Percentiles rank a stretch among this genome's conserved stretches.
Conservation (phyloP, 2,888 invertebrate species). For the Aquatica leii region DNA sequence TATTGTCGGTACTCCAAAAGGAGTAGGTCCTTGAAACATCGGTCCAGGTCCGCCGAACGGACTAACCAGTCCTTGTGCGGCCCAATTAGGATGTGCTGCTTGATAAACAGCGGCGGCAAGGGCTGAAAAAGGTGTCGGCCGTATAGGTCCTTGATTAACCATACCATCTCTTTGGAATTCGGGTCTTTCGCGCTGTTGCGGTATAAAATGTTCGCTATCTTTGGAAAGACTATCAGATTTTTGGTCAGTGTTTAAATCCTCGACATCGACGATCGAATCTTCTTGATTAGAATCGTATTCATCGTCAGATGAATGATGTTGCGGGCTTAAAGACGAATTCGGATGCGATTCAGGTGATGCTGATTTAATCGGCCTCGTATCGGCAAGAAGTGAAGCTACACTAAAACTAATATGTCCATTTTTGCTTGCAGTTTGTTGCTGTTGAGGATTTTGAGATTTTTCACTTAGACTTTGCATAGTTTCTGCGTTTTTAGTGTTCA, state of each 20-base stretch:
- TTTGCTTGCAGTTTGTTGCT: constrained; percentile 59
- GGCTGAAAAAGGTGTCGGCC: constrained; percentile 81
- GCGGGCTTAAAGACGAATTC: constrained; percentile 57
- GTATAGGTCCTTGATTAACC: constrained; percentile 68
- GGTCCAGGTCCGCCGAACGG: constrained; percentile 66
- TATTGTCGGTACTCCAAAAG: constrained; percentile 58
- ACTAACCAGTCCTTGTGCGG: constrained; percentile 70
- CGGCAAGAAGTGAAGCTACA: constrained; percentile 86
- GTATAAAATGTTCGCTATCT: constrained; percentile 57
- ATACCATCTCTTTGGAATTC: constrained; percentile 47
- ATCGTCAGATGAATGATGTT: constrained; percentile 65
- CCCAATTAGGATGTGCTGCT: constrained; percentile 62
- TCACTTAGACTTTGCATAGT: constrained; percentile 52
- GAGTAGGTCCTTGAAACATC: constrained; percentile 72
- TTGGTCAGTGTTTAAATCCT: constrained; percentile 73
- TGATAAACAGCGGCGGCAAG: constrained; percentile 73
- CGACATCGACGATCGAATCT: constrained; percentile 80
- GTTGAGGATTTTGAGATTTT: constrained; percentile 39
- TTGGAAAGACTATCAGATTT: constrained; percentile 49
- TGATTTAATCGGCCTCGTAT: constrained; percentile 70
- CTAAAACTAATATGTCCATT: constrained; percentile 82
- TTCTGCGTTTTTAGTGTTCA: constrained; percentile 55
- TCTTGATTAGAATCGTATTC: constrained; percentile 76
- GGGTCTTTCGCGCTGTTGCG: constrained; percentile 46
- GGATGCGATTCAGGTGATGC: constrained; percentile 62